Base-by-base conservation (phyloP, 2,113 vertebrate genomes). In the Phylloscopus trochiloides region DNA sequence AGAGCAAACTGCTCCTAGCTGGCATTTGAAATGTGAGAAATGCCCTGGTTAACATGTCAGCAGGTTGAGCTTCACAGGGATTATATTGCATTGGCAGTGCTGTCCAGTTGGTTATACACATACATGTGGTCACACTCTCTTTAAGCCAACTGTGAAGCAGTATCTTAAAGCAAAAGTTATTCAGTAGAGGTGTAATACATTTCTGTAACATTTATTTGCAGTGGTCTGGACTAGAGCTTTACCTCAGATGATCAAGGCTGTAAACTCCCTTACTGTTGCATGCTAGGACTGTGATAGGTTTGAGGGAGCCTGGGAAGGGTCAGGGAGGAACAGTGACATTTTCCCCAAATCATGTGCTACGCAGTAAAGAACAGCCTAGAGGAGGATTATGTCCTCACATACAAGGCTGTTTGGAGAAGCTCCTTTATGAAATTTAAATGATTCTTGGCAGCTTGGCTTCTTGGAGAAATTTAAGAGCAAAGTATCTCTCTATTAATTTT, bases 1-100 rank as follows among this genome's bases (percentile, higher is more conserved):
- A 67, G 51, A 90, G 57, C 70, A 68, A 59, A 45, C 13, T 51
- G n/a, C 77, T 87, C 57, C 3, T 38, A 52, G 59, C 48, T 93
- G 90, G 57, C 81, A 76, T 91, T 85, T 84, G 88, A 91, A 95
- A 94, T 29, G 67, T 86, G 85, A 95, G 90, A 84, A 85, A 59
- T 55, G 45, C 50, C 78, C 88, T 94, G 94, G 85, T 96, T 92
- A 91, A 86, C 91, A 40, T 7, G 29, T 92, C 92, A 93, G 86
- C 81, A 78, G 48, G 34, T 88, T 72, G 90, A 38, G 50, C 88
- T 86, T 92, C 78, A 14, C 32, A 38, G 88, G 54, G 78, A 70
- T 93, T 88, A 42, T 61, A 8, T 50, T 94, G 67, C 93, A 68
- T 28, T 1, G 1, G 71, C 45, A 12, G 18, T 45, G 38, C 40